These are phyloP conservation scores for Zonotrichia albicollis DNA, from an alignment of 2,797 vertebrate species.

Conservation along the genomic window DNA sequence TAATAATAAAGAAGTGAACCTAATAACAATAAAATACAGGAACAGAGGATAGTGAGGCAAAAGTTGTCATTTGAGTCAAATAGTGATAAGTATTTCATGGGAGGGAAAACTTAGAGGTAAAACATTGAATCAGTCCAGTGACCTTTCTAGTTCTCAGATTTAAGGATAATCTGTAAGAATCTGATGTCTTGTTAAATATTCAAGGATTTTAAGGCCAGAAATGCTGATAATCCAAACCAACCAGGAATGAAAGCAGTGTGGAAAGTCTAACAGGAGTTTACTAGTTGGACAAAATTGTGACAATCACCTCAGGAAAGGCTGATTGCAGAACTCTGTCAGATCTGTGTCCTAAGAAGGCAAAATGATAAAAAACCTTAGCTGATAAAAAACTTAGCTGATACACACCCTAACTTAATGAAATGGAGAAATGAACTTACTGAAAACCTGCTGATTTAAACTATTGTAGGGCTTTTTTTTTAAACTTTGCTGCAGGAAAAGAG, in stretches of 20 bases:
- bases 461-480: fast-evolving
- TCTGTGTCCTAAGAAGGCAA: neutral
- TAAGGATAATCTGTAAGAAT: neutral
- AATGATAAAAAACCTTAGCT: neutral
- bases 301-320: neutral
- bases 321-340: neutral
- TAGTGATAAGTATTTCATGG: neutral
- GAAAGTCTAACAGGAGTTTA: neutral
- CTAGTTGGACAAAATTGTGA: neutral
- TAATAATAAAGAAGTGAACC: neutral
- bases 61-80: neutral
- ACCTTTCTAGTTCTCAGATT: neutral
- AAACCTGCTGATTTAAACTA: neutral
- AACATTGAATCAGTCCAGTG: neutral
- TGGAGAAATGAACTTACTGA: neutral
- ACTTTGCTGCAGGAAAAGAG: neutral
- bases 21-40: neutral
- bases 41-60: neutral
- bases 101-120: neutral
- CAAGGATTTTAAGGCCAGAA: neutral
- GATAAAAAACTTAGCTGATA: neutral
- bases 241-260: neutral
- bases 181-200: neutral
- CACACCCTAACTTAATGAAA: neutral
- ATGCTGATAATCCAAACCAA: neutral